phyloP scores from a whole-genome alignment of 1,140 invertebrate genomes.

The Helicoverpa armigera region DNA sequence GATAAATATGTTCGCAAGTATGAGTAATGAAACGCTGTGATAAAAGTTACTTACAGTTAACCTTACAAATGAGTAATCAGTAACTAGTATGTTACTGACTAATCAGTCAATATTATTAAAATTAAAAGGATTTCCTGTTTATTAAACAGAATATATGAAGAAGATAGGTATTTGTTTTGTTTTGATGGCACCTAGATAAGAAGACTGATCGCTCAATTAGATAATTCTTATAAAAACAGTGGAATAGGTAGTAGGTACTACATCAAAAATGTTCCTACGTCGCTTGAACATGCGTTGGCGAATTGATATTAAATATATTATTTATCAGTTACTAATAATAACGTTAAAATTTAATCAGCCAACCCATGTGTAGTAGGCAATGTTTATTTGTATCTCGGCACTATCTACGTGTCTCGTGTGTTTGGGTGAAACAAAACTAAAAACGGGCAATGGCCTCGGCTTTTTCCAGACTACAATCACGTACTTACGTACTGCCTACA shows the following conservation, averaged over 20 bases:
- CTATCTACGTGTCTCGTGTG: conserved; percentile 60
- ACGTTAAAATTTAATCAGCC: background rate
- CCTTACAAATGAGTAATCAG: too few species aligned
- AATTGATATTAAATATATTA: background rate
- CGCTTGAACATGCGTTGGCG: background rate
- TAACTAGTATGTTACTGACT: too few species aligned
- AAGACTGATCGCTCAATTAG: too few species aligned
- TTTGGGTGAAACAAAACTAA: conserved; percentile 80
- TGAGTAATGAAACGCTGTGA: background rate
- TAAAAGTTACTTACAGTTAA: too few species aligned
- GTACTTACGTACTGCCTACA: conserved; percentile 44
- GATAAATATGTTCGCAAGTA: background rate
- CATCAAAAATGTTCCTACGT: too few species aligned
- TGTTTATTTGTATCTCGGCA: conserved; percentile 17
- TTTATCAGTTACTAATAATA: background rate
- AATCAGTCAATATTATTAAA: too few species aligned
- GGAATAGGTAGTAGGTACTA: too few species aligned
- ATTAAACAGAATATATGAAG: too few species aligned
- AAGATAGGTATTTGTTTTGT: too few species aligned
- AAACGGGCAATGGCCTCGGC: conserved; percentile 81
- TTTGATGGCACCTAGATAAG: too few species aligned
- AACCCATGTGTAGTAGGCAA: background rate
- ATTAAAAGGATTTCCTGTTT: too few species aligned
- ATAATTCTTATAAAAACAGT: too few species aligned
- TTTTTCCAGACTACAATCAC: conserved; percentile 59